Conservation (phyloP, 2,888 invertebrate species). For the Calameuta idolon region DNA sequence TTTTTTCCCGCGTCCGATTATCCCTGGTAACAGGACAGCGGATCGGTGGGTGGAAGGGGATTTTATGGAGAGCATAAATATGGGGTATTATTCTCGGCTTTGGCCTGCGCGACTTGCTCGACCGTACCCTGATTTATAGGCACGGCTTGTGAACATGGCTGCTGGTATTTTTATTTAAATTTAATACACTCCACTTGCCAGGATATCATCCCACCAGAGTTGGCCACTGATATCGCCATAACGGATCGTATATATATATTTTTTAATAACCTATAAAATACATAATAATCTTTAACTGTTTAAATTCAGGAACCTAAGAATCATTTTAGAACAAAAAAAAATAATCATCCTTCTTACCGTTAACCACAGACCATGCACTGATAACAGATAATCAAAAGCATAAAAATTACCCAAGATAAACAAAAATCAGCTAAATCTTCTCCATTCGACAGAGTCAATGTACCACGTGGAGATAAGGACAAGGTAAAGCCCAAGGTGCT, state of each 20-base stretch:
- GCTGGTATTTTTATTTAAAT: slow-evolving; percentile 67
- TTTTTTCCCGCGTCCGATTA: background rate
- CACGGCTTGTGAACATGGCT: slow-evolving; percentile 62
- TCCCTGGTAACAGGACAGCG: slow-evolving; percentile 18
- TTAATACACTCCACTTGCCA: slow-evolving; percentile 56
- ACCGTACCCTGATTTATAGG: slow-evolving; percentile 63
- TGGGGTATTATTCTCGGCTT: slow-evolving; percentile 64
- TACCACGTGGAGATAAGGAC: slow-evolving; percentile 33
- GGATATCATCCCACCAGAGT: background rate
- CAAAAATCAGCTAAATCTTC: slow-evolving; percentile 30
- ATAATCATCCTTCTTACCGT: background rate
- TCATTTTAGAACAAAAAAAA: background rate
- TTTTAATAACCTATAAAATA: background rate
- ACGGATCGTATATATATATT: background rate
- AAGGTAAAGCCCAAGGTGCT: slow-evolving; percentile 26
- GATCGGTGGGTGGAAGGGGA: slow-evolving; percentile 35
- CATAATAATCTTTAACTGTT: background rate
- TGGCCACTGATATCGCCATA: background rate
- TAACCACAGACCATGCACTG: background rate
- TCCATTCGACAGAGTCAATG: slow-evolving; percentile 56
- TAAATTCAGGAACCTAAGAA: background rate
- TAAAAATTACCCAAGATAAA: background rate
- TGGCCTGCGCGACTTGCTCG: slow-evolving; percentile 51
- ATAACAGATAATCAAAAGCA: background rate
- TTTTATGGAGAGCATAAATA: slow-evolving; percentile 62